phyloP scores from a whole-genome alignment of 2,888 invertebrate genomes.

The Mythimna vitellina region DNA sequence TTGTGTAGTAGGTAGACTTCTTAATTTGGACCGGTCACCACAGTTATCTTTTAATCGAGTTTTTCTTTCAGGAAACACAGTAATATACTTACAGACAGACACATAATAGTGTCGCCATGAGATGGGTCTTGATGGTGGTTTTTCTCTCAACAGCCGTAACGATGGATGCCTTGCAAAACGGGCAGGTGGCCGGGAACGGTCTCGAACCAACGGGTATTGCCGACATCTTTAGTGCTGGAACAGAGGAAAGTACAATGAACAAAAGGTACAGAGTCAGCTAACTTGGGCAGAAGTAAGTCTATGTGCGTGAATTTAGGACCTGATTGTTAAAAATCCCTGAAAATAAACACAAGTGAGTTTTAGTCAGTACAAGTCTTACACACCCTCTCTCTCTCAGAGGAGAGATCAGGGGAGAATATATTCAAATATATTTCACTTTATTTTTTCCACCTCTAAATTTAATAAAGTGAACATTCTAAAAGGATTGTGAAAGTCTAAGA shows the following conservation, averaged over 20 bases:
- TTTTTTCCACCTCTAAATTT: no score
- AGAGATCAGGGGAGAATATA: no score
- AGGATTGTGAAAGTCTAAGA: no score
- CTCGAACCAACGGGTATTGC: slow-evolving; percentile 42
- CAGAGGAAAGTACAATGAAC: neutral
- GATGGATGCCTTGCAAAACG: slow-evolving; percentile 21
- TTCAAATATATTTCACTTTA: no score
- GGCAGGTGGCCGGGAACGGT: slow-evolving; percentile 30
- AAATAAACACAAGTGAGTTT: no score
- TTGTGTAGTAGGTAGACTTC: no score
- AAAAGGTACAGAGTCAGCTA: neutral
- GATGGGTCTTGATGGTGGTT: slow-evolving; percentile 87
- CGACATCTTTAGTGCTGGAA: slow-evolving; percentile 38
- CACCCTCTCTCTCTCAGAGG: no score
- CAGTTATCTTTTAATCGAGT: neutral
- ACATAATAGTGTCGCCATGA: slow-evolving; percentile 87
- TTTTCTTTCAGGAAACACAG: neutral
- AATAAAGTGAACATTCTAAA: no score
- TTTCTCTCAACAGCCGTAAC: slow-evolving; percentile 79
- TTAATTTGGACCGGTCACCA: no score
- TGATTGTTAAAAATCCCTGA: no score
- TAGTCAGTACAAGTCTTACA: no score
- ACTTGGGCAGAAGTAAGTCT: neutral
- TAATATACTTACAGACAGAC: slow-evolving; percentile 63
- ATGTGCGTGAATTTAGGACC: no score